Conservation (phyloP, 2,113 vertebrate genomes). For the Chionodraco myersi region DNA sequence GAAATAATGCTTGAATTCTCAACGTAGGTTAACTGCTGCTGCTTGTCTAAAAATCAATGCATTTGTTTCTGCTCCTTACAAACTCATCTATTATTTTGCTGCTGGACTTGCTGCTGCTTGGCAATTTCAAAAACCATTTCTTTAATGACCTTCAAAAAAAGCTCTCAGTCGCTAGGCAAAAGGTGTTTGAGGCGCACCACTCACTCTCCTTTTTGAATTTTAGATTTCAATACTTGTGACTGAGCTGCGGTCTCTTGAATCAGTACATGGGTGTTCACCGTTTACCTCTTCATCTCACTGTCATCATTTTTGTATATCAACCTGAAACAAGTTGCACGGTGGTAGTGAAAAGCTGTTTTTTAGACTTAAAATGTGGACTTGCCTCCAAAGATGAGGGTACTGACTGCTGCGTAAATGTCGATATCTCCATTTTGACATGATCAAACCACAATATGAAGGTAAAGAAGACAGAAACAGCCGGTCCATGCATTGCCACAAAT, state of each 20-base stretch:
- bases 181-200: neutral
- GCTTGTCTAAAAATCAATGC: slow-evolving; percentile 7
- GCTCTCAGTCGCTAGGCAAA: neutral
- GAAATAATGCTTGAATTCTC: neutral
- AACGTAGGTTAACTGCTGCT: slow-evolving; percentile 1
- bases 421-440: too few relatives aligned
- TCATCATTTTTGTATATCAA: neutral
- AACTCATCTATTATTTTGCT: slow-evolving; percentile 28
- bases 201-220: slow-evolving; percentile 20
- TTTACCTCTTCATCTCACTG: neutral
- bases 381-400: too few relatives aligned
- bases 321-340: neutral
- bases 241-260: too few relatives aligned
- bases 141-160: slow-evolving; percentile 37
- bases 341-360: neutral
- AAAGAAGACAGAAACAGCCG: too few relatives aligned
- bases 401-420: too few relatives aligned
- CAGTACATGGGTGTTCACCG: neutral
- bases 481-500: too few relatives aligned
- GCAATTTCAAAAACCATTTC: neutral
- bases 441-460: too few relatives aligned
- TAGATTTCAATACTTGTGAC: neutral
- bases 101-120: neutral
- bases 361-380: neutral
- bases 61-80: slow-evolving; percentile 11